Conservation (phyloP, 2,888 invertebrate genomes). For the Metacarcinus magister region DNA sequence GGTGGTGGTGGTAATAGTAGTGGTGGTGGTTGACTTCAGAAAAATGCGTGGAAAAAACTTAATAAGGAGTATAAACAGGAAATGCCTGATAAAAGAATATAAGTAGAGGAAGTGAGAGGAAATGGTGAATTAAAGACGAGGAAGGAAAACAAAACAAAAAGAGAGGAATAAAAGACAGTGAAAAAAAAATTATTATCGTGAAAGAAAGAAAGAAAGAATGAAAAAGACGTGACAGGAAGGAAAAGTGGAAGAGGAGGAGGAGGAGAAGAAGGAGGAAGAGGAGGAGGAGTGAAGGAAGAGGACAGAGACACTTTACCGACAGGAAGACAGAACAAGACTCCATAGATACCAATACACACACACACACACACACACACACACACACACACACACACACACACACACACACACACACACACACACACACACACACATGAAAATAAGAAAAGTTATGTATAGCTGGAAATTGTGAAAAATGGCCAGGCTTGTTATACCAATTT, state of each 20-base stretch:
- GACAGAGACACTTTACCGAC: neutral
- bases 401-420: no score
- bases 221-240: neutral
- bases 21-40: neutral
- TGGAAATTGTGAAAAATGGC: neutral
- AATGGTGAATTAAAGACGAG: neutral
- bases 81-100: neutral
- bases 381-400: no score
- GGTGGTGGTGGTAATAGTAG: neutral
- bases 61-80: neutral
- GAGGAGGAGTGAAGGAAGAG: neutral
- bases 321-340: slow-evolving; percentile 26
- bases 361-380: neutral
- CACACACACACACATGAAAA: no score
- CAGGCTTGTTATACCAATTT: neutral
- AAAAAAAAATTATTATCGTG: neutral
- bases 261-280: neutral
- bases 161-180: neutral
- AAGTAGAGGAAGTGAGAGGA: neutral
- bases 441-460: neutral
- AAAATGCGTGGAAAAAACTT: neutral
- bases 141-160: neutral
- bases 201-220: slow-evolving; percentile 30
- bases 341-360: neutral
- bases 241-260: neutral